Conservation (phyloP, 2,888 invertebrate genomes). For the Oscheius sp. region DNA sequence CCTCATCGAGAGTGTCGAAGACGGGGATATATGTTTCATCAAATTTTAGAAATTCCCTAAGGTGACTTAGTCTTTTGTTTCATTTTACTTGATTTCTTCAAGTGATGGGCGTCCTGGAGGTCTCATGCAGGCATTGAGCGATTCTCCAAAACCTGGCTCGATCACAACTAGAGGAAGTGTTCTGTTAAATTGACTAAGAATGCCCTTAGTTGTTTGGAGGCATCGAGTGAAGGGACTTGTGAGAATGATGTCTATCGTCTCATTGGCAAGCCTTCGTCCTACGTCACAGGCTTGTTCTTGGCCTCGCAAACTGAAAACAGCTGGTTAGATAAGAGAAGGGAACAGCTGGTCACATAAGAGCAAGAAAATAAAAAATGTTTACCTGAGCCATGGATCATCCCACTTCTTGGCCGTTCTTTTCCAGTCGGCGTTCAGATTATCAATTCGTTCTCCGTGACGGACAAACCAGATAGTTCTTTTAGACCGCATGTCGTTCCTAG, state of each 20-base stretch:
- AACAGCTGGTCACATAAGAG: neutral
- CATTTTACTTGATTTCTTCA: slow-evolving; percentile 42
- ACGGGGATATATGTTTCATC: slow-evolving; percentile 55
- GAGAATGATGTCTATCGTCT: slow-evolving; percentile 59
- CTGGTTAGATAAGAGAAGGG: neutral
- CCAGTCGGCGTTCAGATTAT: slow-evolving; percentile 64
- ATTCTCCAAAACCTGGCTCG: slow-evolving; percentile 66
- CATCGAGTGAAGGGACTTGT: slow-evolving; percentile 65
- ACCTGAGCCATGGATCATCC: slow-evolving; percentile 68
- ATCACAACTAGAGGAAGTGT: slow-evolving; percentile 41
- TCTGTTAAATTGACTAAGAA: slow-evolving; percentile 20
- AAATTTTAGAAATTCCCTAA: neutral
- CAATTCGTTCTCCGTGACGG: slow-evolving; percentile 66
- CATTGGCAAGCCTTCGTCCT: slow-evolving; percentile 51
- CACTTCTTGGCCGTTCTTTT: slow-evolving; percentile 41
- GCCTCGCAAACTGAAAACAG: slow-evolving; percentile 55
- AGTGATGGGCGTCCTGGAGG: slow-evolving; percentile 53
- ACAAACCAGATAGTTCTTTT: slow-evolving; percentile 59
- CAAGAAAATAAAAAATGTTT: neutral
- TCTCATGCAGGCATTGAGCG: slow-evolving; percentile 49
- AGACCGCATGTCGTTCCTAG: too few species aligned
- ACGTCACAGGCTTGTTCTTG: slow-evolving; percentile 62
- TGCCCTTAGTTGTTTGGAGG: slow-evolving; percentile 58
- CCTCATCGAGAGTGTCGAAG: slow-evolving; percentile 47
- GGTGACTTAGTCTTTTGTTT: neutral